Base-by-base conservation (phyloP, 1,140 invertebrate species). In the Zaprionus taronus region DNA sequence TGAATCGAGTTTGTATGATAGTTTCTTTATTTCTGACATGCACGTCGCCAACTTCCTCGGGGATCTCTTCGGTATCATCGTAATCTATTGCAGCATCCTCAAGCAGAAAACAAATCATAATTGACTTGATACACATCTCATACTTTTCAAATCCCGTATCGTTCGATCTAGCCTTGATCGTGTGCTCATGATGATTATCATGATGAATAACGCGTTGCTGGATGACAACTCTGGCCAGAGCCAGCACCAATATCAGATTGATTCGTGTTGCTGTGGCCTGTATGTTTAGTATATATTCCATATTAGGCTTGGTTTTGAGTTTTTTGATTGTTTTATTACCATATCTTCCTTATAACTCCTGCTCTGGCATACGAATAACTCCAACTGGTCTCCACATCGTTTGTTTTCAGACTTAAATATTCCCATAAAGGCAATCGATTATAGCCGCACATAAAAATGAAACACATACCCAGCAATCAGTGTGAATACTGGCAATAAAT, bases 101-200 rank as follows among this genome's bases (percentile, higher is more conserved):
- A 7, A 81, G 7, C 20, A 72, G 17, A 4, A 53, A 53, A 15
- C 82, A 84, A 9, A 81, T 31, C 44, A 24, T 26, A 2, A 74
- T 14, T 11, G 81, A 53, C 57, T 84, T 84, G 1, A 85, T 12
- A 11, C 82, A 84, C 24, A 69, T 49, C 56, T 84, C 82, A 31
- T 47, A 47, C n/a, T 17, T 47, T 9, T 17, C 5, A 47, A 17
- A 47, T 41, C 15, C 15, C 14, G 5, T 41, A 15, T 38, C 14
- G 9, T 4, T 11, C 31, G 31, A 3, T 4, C 31, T 34, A 11
- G 9, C 31, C 0, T 1, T 34, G 31, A 34, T 41, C 38, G 38
- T 5, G 15, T 41, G 14, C 38, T 6, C 5, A 15, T 47, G 41
- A 3, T 47, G 4, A 11, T 11, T 22, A 49, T 6, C 5, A 15